Base-by-base conservation (phyloP, 2,113 vertebrate species). In the Xiphias gladius region DNA sequence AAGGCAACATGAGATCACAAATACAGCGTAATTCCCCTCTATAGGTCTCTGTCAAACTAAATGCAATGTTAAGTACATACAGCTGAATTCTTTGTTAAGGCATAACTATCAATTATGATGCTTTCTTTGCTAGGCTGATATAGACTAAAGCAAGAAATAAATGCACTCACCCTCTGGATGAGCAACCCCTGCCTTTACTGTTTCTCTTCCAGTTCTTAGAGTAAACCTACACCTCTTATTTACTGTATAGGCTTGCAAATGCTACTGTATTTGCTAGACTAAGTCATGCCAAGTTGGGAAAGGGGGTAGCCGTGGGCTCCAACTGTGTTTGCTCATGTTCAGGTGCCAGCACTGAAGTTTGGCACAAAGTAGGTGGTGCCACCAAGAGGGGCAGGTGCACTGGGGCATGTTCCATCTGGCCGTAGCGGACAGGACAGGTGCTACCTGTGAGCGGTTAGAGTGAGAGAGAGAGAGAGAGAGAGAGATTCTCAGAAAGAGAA, bases 361-460 rank as follows among this genome's bases (percentile, higher is more conserved):
- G 90, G 86, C 84, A 85, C 54, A 12, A 55, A 82, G 39, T 59
- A 52, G 48, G 65, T 50, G 52, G 46, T 61, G 73, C 79, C 86
- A 87, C 85, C 84, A 50, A 73, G 80, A 79, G 85, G 57, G 87
- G 74, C 76, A 81, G 88, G 83, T 89, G 89, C 83, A 79, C 28
- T 26, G 69, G 78, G 86, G 85, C 80, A 84, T 50, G 70, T 82
- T 90, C 89, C 92, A 92, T 91, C 89, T 93, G 91, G 90, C 54
- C 90, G 69, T 71, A 50, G 87, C 32, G 89, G 32, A 82, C 65
- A 57, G 68, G 81, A 84, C 90, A 92, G 87, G 88, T 92, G 91
- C 84, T 89, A 89, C 87, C 88, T 89, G 90, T 91, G 89, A 90
- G 88, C 55, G 46, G 82, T 73, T 55, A 72, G 57, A 20, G 65